Evolutionary conservation across 2,888 invertebrate species (phyloP).

Genomic region (Thecophora atra): DNA sequence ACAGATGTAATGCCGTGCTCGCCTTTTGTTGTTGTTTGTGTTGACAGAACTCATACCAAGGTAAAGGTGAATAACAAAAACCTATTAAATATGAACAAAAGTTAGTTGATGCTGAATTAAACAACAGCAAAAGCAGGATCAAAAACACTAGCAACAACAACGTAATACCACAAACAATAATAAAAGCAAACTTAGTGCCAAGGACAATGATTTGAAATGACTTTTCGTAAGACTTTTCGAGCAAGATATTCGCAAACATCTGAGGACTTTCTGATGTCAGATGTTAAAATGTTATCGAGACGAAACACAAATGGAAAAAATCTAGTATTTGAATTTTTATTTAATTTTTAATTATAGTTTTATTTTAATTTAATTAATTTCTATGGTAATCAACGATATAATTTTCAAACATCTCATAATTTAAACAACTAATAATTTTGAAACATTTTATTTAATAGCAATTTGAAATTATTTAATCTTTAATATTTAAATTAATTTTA

Average conservation of each 20-base stretch:
- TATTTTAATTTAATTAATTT: no score
- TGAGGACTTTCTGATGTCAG: neutral
- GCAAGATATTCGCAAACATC: neutral
- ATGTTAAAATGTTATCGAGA: neutral
- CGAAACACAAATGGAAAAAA: no score
- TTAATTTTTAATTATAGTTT: no score
- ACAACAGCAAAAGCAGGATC: neutral
- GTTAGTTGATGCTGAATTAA: neutral
- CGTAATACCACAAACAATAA: neutral
- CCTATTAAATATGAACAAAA: no score
- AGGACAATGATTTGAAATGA: slow-evolving; percentile 16
- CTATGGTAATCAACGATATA: no score
- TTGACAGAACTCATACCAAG: slow-evolving; percentile 36
- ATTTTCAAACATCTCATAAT: no score
- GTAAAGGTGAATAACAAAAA: slow-evolving; percentile 34
- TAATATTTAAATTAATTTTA: no score
- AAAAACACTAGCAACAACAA: slow-evolving; percentile 7
- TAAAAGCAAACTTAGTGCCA: slow-evolving; percentile 25
- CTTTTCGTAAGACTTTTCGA: neutral
- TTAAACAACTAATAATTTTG: no score
- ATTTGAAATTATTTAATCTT: no score
- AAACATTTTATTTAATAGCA: no score
- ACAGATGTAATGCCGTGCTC: slow-evolving; percentile 48
- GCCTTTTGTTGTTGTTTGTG: slow-evolving; percentile 40
- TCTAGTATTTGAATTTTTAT: no score